These are phyloP conservation scores for Agapornis canus DNA, from an alignment of 2,797 vertebrate genomes.

Conservation along the genomic window DNA sequence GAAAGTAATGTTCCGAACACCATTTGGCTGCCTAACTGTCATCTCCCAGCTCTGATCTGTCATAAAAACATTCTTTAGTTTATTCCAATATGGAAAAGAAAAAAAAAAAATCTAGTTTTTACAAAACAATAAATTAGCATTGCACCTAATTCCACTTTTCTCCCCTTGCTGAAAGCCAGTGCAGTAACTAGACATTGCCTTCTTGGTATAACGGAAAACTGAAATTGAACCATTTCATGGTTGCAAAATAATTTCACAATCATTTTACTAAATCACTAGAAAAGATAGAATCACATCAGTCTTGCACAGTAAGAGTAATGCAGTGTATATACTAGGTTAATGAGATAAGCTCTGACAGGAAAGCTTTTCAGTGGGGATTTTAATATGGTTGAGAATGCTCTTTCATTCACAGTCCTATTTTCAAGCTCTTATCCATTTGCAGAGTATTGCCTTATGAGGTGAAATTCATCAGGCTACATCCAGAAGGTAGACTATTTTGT, in stretches of 20 bases:
- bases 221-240: constrained; percentile 5
- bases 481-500: neutral
- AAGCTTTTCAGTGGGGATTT: neutral
- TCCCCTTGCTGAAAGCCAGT: neutral
- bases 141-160: neutral
- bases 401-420: neutral
- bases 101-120: neutral
- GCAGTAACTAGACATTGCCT: neutral
- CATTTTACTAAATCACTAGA: constrained; percentile 27
- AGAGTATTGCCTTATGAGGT: neutral
- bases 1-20: neutral
- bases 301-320: neutral
- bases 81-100: neutral
- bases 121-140: neutral
- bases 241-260: constrained; percentile 31
- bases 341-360: neutral
- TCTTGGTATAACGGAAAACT: neutral
- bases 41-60: neutral
- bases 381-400: neutral
- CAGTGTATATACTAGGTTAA: constrained; percentile 24
- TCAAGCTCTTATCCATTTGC: neutral
- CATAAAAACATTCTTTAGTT: neutral
- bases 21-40: neutral
- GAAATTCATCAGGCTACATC: constrained; percentile 12
- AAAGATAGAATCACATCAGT: constrained; percentile 9